Evolutionary conservation across 2,888 invertebrate species (phyloP).

Genomic region (Schrankia costaestrigalis): DNA sequence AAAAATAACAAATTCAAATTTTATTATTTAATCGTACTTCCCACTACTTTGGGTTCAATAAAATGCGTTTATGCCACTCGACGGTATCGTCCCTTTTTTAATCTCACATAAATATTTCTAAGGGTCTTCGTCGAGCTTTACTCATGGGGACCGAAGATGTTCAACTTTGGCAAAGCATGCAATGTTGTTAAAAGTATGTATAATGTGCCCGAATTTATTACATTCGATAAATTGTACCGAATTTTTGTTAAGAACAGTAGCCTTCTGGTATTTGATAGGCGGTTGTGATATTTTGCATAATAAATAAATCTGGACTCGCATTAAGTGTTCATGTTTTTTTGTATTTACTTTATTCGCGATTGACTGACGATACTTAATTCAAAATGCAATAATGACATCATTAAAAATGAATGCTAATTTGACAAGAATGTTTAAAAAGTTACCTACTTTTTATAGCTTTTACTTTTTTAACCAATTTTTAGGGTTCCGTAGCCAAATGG

Average conservation of each 20-base stretch:
- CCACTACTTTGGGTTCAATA: slow-evolving; percentile 11
- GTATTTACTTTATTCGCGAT: too few species aligned
- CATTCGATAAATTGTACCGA: slow-evolving; percentile 7
- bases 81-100: slow-evolving; percentile 10
- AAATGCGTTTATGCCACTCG: slow-evolving; percentile 11
- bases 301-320: too few species aligned
- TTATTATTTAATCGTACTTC: slow-evolving; percentile 11
- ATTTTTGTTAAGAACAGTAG: neutral
- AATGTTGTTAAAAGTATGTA: slow-evolving; percentile 13
- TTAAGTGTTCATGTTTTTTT: too few species aligned
- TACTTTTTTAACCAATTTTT: too few species aligned
- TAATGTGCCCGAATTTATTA: slow-evolving; percentile 9
- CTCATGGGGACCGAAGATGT: neutral
- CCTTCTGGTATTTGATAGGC: neutral
- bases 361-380: neutral
- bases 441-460: too few species aligned
- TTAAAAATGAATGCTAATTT: too few species aligned
- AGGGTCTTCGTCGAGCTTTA: slow-evolving; percentile 8
- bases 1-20: slow-evolving; percentile 2
- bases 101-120: slow-evolving; percentile 18
- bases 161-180: slow-evolving; percentile 4
- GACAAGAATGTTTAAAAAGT: too few species aligned
- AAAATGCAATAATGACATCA: neutral
- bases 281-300: too few species aligned
- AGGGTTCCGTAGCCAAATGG: too few species aligned